phyloP scores from a whole-genome alignment of 1,140 invertebrate genomes.

The Drosophila kikkawai region DNA sequence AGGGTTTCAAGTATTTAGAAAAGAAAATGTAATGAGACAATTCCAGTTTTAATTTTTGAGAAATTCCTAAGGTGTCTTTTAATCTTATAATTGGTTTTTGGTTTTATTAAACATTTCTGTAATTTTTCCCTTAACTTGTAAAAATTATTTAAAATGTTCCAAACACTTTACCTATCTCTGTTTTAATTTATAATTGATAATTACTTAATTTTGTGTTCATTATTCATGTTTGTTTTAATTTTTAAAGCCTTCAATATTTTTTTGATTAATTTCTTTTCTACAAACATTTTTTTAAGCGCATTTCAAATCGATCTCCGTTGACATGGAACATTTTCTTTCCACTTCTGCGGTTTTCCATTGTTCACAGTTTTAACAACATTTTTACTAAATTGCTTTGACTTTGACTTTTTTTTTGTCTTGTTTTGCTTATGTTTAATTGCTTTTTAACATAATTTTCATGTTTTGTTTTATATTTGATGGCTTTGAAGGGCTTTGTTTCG shows the following conservation, averaged over 20 bases:
- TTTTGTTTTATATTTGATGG: constrained; percentile 38
- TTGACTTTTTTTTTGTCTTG: constrained; percentile 36
- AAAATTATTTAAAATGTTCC: neutral
- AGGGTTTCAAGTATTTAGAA: neutral
- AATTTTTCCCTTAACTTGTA: neutral
- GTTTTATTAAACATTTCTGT: neutral
- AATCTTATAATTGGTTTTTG: too few relatives aligned
- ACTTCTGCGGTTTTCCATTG: constrained; percentile 54
- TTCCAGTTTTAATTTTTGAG: neutral
- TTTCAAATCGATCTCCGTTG: constrained; percentile 33
- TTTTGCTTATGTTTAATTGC: constrained; percentile 57
- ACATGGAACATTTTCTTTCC: constrained; percentile 60
- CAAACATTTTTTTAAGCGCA: constrained; percentile 11
- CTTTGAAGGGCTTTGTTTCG: constrained; percentile 49
- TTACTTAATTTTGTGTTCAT: neutral
- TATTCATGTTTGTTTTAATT: neutral
- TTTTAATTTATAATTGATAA: neutral
- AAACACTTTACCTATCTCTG: neutral
- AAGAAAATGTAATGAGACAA: neutral
- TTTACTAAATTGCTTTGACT: constrained; percentile 51
- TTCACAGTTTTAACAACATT: constrained; percentile 43
- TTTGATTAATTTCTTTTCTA: fast-evolving
- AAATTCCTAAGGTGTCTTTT: too few relatives aligned
- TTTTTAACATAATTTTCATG: constrained; percentile 34
- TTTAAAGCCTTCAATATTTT: neutral